Conservation (phyloP, 2,113 vertebrate species). For the Benitochromis conjunctus region DNA sequence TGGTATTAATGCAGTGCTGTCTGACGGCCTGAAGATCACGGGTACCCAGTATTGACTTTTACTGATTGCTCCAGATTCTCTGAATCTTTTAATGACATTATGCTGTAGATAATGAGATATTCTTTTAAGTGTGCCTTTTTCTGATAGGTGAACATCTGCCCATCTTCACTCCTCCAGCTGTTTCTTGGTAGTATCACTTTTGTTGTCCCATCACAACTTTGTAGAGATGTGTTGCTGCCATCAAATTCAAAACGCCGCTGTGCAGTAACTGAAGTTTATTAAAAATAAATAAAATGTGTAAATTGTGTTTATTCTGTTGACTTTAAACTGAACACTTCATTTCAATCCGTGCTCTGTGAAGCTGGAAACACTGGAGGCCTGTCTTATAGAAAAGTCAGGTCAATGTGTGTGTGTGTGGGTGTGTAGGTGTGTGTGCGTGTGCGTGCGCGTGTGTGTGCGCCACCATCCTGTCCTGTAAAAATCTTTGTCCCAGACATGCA, state of each 20-base stretch:
- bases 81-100: neutral
- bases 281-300: no score
- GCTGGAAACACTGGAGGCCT: neutral
- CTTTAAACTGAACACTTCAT: neutral
- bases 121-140: neutral
- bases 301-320: no score
- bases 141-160: neutral
- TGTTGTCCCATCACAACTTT: no score
- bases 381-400: no score
- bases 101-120: neutral
- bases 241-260: no score
- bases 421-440: no score
- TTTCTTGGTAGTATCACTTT: no score
- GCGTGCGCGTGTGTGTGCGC: no score
- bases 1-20: neutral
- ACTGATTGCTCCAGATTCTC: neutral
- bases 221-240: no score
- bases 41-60: neutral
- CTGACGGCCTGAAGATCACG: neutral
- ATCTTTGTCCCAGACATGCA: neutral
- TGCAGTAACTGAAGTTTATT: no score
- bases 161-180: no score
- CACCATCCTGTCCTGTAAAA: neutral
- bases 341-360: neutral
- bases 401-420: neutral